Conservation (phyloP, 2,888 invertebrate species). For the Heliconius cydno region DNA sequence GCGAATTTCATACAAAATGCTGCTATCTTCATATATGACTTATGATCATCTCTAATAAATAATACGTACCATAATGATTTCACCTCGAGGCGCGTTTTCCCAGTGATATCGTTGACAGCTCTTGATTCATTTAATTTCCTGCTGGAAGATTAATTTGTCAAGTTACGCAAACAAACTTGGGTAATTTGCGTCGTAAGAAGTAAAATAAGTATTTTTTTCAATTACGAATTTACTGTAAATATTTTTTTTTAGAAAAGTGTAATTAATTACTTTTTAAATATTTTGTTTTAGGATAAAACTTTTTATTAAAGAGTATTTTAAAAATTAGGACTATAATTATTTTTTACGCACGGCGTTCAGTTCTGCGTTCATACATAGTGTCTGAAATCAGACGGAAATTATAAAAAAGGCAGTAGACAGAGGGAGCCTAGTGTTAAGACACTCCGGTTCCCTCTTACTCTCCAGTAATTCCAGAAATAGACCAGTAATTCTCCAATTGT, state of each 20-base stretch:
- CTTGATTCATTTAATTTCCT: slow-evolving; percentile 41
- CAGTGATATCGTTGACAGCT: slow-evolving; percentile 32
- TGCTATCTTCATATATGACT: background rate
- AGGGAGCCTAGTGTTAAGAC: background rate
- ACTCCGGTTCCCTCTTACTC: background rate
- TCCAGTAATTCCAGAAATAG: too few species aligned
- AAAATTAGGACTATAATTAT: too few species aligned
- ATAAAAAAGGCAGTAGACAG: too few species aligned
- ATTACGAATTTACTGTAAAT: background rate
- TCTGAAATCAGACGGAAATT: too few species aligned
- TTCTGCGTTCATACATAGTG: too few species aligned
- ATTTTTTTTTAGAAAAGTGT: background rate
- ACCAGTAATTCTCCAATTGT: too few species aligned
- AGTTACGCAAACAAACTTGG: slow-evolving; percentile 31
- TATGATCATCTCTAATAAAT: slow-evolving; percentile 1
- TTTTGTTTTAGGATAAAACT: too few species aligned
- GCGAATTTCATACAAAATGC: too few species aligned
- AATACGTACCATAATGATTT: slow-evolving; percentile 14
- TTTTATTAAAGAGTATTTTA: too few species aligned
- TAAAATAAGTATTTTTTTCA: background rate
- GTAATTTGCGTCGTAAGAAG: slow-evolving; percentile 19
- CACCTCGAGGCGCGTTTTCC: slow-evolving; percentile 10
- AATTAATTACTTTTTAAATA: too few species aligned
- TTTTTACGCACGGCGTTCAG: too few species aligned
- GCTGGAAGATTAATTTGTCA: slow-evolving; percentile 41